Evolutionary conservation across 2,797 vertebrate genomes (phyloP), one percentile per base, ranked within the genome.

Genomic region (Dallia pectoralis): DNA sequence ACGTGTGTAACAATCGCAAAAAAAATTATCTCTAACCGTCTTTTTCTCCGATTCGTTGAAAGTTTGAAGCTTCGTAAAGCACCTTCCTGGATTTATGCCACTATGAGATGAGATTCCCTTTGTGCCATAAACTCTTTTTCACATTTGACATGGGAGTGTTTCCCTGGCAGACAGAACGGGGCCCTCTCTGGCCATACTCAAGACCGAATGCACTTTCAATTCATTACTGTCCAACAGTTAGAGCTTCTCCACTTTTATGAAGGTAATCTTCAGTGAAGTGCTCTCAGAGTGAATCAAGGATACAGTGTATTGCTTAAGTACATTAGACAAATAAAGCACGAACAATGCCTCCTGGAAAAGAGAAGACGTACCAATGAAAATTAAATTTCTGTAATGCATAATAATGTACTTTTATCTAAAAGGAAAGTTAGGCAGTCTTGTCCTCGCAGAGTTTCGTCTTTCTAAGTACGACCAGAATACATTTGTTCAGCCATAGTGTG

Each of bases 151-250:
- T 87, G 77, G 81, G 79, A 78, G 81, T 86, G 78, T 87, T 86
- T 82, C 78, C 89, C 74, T 76, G 70, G 84, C 77, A 30, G 69
- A 33, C 78, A 80, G 77, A 83, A 72, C 77, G 74, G 25, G 18
- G 66, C 68, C 75, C 74, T 79, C 22, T 67, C 69, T 74, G 73
- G 84, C 77, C 77, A 81, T 73, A 78, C 44, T 76, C 71, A 56
- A n/a, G 72, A 9, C 81, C 84, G 88, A 87, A 91, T 91, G 86
- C 82, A 72, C 88, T 91, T 92, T 91, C 86, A 84, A 81, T 89
- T 91, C 80, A 89, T 92, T 90, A 89, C 61, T 67, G 74, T 81
- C 84, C 75, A 80, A 83, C 81, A 89, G 70, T 29, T 74, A 87
- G 81, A 77, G 81, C 84, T 75, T 76, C 69, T 40, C 22, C 70